phyloP scores from a whole-genome alignment of 1,140 invertebrate genomes.

The Drosophila tropicalis region DNA sequence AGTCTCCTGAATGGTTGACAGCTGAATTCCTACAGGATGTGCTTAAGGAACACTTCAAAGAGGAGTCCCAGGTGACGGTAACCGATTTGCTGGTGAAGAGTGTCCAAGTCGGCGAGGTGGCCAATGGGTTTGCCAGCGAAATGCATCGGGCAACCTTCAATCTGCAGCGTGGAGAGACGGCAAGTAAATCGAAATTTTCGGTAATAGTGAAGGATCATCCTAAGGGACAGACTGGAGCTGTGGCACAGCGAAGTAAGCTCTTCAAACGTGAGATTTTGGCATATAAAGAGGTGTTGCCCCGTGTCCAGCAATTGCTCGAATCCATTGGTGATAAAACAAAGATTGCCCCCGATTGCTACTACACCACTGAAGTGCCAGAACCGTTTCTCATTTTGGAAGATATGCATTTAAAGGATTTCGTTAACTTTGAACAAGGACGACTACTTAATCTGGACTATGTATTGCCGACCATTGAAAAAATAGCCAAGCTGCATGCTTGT shows the following conservation, averaged over 20 bases:
- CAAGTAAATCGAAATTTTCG: slow-evolving; percentile 66
- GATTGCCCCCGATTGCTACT: slow-evolving; percentile 77
- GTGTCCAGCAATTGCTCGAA: slow-evolving; percentile 64
- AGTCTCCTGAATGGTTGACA: slow-evolving; percentile 77
- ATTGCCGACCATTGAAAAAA: slow-evolving; percentile 82
- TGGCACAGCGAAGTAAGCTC: slow-evolving; percentile 75
- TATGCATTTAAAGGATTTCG: slow-evolving; percentile 62
- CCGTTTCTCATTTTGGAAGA: slow-evolving; percentile 78
- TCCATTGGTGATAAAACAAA: slow-evolving; percentile 75
- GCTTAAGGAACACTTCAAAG: slow-evolving; percentile 79
- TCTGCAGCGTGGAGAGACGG: slow-evolving; percentile 57
- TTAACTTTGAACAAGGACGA: slow-evolving; percentile 75
- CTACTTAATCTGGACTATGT: slow-evolving; percentile 78
- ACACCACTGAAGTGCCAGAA: slow-evolving; percentile 78
- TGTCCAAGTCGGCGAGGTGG: slow-evolving; percentile 53
- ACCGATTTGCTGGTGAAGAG: slow-evolving; percentile 72
- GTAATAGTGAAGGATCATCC: slow-evolving; percentile 80
- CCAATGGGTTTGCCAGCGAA: slow-evolving; percentile 73
- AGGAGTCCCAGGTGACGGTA: slow-evolving; percentile 63
- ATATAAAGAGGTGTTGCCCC: slow-evolving; percentile 75
- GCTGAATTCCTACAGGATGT: slow-evolving; percentile 78
- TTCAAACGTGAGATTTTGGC: slow-evolving; percentile 80
- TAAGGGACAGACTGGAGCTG: slow-evolving; percentile 73
- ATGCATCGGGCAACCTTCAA: slow-evolving; percentile 78
- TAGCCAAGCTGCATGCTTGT: slow-evolving; percentile 85